phyloP scores from a whole-genome alignment of 2,113 vertebrate species.

The Passerina amoena region DNA sequence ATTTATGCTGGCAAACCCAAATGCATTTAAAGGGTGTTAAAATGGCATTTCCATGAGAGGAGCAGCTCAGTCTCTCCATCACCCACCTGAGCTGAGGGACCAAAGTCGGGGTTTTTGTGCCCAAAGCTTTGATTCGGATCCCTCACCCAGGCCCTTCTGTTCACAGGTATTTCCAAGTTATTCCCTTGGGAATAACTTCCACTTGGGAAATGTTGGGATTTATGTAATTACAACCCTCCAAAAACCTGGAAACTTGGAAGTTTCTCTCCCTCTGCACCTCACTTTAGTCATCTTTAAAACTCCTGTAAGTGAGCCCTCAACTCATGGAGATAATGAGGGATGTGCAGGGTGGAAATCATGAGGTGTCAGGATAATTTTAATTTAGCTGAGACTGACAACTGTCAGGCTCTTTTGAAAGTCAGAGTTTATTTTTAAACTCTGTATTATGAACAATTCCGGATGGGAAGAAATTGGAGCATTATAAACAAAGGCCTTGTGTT shows the following conservation, averaged over 20 bases:
- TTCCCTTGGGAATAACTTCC: background rate
- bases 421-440: background rate
- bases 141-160: background rate
- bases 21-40: background rate
- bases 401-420: background rate
- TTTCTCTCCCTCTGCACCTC: background rate
- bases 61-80: background rate
- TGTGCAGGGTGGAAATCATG: background rate
- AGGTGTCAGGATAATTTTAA: constrained; percentile 24
- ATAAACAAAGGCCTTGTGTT: background rate
- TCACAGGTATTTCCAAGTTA: background rate
- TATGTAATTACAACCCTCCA: background rate
- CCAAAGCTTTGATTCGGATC: background rate
- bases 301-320: background rate
- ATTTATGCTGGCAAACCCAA: background rate
- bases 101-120: background rate
- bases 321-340: background rate
- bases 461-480: background rate
- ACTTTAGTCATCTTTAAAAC: background rate
- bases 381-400: constrained; percentile 18
- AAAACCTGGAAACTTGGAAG: background rate
- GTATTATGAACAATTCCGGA: background rate
- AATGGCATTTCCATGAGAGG: background rate
- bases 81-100: background rate
- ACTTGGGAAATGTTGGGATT: background rate